Evolutionary conservation across 2,113 vertebrate species (phyloP).

Genomic region (Ifrita kowaldi): DNA sequence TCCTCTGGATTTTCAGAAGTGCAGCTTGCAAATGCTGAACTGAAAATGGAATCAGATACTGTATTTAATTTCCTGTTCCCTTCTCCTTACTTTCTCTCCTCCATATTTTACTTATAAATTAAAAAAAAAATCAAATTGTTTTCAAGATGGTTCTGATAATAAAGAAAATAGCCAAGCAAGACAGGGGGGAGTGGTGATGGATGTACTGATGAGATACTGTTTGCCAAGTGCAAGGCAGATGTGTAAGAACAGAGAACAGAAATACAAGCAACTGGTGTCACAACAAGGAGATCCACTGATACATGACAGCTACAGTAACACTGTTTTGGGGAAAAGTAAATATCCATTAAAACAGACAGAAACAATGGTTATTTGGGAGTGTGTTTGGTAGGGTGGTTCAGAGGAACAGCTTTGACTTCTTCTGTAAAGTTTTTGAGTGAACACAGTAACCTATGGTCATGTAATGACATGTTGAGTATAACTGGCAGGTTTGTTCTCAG

Average conservation of each 20-base stretch:
- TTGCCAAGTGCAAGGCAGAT: not conserved
- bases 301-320: not conserved
- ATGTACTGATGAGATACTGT: not conserved
- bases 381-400: not conserved
- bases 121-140: not conserved
- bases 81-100: not conserved
- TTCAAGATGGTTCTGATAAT: not conserved
- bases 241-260: not conserved
- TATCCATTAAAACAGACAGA: not conserved
- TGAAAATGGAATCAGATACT: slow-evolving; percentile 43
- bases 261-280: not conserved
- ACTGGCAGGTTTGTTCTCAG: not conserved
- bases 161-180: not conserved
- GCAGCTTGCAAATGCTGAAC: slow-evolving; percentile 31
- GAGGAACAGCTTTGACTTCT: not conserved
- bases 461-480: not conserved
- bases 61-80: not conserved
- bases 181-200: not conserved
- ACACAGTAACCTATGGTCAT: not conserved
- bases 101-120: not conserved
- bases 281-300: not conserved
- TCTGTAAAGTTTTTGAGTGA: not conserved
- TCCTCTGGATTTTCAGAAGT: slow-evolving; percentile 58
- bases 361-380: not conserved
- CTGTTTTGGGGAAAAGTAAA: not conserved